Base-by-base conservation (phyloP, 1,140 invertebrate genomes). In the Drosophila pectinifera region DNA sequence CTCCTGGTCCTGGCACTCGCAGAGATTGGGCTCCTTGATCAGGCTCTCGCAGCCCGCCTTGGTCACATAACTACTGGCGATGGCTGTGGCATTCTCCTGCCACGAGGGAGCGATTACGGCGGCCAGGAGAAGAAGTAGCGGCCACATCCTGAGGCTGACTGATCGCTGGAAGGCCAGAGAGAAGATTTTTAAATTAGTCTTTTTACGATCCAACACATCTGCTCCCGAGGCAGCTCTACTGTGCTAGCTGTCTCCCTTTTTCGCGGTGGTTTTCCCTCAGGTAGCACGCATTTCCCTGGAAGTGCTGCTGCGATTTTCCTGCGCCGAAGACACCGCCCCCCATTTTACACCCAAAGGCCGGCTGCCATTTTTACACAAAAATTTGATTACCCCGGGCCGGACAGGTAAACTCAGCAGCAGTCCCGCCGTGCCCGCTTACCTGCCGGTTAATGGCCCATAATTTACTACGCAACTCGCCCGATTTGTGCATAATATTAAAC, bases 401-500 rank as follows among this genome's bases (percentile, higher is more conserved):
- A 3, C 64, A 69, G 67, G 67, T 69, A 70, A 70, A 20, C 63
- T 39, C 65, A 36, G 65, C 28, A 34, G 10, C 34, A 31, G 28
- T 39, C 49, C 67, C 70, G 48, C 43, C 46, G n/a, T 54, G 42
- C 51, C 64, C 65, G 67, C 56, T 36, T 42, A 36, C 49, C 49
- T 31, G 49, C 18, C 73, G 41, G 20, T 78, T 77, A 82, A 82
- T 82, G 58, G 64, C 49, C 78, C 68, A 51, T 73, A 79, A 79
- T 79, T 79, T 79, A 73, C 61, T 73, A 73, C 69, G 77, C 77
- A 79, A 56, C 65, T 68, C 38, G 61, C 68, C 72, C 76, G 78
- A 77, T 67, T 67, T 76, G 49, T 81, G 78, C 64, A 76, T 65
- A 80, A 80, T 78, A 78, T 78, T 78, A 80, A 80, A 80, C 65